Conservation (phyloP, 35 echinoderm and acorn worm species). For the Acanthaster planci region DNA sequence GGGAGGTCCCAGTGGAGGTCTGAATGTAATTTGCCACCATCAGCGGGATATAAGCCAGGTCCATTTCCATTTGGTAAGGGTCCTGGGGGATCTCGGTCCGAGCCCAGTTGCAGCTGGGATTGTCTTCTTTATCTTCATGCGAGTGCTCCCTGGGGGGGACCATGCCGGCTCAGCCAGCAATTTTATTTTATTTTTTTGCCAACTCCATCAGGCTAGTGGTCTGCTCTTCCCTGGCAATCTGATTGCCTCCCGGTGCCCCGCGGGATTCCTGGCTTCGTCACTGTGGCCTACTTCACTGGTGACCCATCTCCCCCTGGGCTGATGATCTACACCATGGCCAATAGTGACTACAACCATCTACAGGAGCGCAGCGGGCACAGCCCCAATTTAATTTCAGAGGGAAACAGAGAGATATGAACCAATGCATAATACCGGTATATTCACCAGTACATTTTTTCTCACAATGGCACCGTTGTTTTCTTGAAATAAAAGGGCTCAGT, state of each 20-base stretch:
- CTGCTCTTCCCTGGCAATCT: constrained; percentile 25
- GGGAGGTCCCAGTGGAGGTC: constrained; percentile 1
- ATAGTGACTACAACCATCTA: constrained; percentile 3
- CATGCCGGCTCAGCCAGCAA: constrained; percentile 16
- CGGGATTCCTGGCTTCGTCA: constrained; percentile 18
- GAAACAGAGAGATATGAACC: not conserved
- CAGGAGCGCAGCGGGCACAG: constrained; percentile 1
- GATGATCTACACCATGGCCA: constrained; percentile 13
- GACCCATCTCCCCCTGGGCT: constrained; percentile 25
- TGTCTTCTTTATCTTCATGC: constrained; percentile 23
- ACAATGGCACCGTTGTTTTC: too few relatives aligned
- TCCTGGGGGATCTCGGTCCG: not conserved
- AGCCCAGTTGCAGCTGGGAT: constrained; percentile 21
- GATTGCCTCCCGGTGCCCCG: constrained; percentile 1
- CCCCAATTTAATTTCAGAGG: constrained; percentile 25
- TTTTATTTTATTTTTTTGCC: not conserved
- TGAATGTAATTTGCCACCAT: constrained; percentile 31
- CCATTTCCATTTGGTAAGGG: constrained; percentile 22
- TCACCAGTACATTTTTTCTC: too few relatives aligned
- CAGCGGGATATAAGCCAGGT: constrained; percentile 30
- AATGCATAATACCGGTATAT: too few relatives aligned
- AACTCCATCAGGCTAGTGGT: constrained; percentile 3
- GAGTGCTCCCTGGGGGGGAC: not conserved
- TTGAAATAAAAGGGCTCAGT: too few relatives aligned
- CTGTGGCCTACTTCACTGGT: constrained; percentile 30